Base-by-base conservation (phyloP, 2,888 invertebrate genomes). In the Danaus chrysippus region DNA sequence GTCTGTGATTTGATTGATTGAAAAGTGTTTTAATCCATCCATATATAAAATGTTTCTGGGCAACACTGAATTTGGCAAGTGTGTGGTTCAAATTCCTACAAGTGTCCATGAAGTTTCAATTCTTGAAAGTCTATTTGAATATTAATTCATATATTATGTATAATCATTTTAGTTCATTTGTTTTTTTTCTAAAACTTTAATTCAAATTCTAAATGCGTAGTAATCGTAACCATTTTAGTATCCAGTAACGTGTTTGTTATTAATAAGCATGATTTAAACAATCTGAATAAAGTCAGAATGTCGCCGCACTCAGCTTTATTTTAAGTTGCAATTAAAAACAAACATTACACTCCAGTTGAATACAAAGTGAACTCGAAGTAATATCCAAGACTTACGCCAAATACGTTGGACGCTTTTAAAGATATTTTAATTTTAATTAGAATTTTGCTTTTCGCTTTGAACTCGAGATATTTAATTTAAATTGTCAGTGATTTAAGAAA, bases 271-370 rank as follows among this genome's bases (percentile, higher is more conserved):
- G 17, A 17, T 11, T 15, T 17, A 15, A 49, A 49, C 17, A 17
- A 8, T 17, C 15, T 10, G 17, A 11, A 49, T 17, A 17, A 49
- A 49, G 9, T 6, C 11, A 10, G 10, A 49, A 17, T 17, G 10
- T 15, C 49, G 17, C 9, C 15, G 49, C 49, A 15, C 17, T 49
- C 17, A 49, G 11, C n/a, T 49, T 49, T 49, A 49, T 49, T 11
- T 49, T 49, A 49, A 49, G 49, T 49, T 17, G 49, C 49, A 49
- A 49, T 49, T 49, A 49, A 49, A 49, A 49, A 49, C 17, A 49
- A 49, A 49, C 49, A 49, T 17, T 49, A 49, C 17, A 17, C 17
- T 10, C 17, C 17, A 49, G 10, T 10, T 49, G 49, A 49, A 17
- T 49, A 49, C 49, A 10, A 17, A 49, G 49, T 49, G 17, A n/a